Percentiles rank a stretch among this genome's conserved stretches.
phyloP scores from a whole-genome alignment of 2,113 vertebrate genomes.

The Apistogramma diplotaenia region DNA sequence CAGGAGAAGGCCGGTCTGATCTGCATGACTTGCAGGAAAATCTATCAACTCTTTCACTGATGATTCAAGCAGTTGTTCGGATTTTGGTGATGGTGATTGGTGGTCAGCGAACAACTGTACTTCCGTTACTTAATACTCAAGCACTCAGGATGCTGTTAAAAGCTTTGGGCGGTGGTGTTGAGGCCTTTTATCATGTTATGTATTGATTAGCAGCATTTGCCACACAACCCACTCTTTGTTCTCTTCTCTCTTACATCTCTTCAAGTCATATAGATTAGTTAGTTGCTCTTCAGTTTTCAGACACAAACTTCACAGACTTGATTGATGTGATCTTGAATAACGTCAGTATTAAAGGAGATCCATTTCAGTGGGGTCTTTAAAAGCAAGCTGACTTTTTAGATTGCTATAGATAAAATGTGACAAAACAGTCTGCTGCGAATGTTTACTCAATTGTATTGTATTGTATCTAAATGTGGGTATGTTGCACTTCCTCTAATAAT shows the following conservation, averaged over 20 bases:
- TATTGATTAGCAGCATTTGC: constrained; percentile 48
- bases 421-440: neutral
- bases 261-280: neutral
- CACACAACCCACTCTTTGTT: neutral
- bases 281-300: neutral
- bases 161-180: constrained; percentile 22
- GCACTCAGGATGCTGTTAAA: constrained; percentile 43
- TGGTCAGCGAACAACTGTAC: neutral
- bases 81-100: neutral
- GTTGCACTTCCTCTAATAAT: neutral
- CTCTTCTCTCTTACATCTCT: neutral
- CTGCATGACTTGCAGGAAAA: constrained; percentile 55
- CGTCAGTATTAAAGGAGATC: neutral
- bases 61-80: neutral
- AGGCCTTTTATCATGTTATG: constrained; percentile 35
- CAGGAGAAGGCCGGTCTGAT: neutral
- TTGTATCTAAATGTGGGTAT: neutral
- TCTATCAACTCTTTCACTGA: neutral
- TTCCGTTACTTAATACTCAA: constrained; percentile 19
- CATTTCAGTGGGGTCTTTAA: neutral
- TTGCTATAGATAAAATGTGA: neutral
- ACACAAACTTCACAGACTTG: neutral
- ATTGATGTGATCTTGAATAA: neutral
- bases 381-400: neutral
- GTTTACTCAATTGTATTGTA: neutral